Base-by-base conservation (phyloP, 1,140 invertebrate genomes). In the Gryon sp. region DNA sequence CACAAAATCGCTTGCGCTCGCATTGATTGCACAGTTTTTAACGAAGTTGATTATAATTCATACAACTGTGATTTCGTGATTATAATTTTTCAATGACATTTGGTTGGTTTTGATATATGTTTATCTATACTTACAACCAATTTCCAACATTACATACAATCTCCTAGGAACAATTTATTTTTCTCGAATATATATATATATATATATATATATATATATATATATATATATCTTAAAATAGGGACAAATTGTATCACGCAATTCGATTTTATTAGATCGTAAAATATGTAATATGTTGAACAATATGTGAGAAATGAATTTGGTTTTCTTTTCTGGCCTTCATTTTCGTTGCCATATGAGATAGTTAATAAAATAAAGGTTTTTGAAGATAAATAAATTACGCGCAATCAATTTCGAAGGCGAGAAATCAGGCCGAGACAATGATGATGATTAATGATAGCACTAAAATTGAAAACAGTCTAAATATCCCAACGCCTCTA, bases 241-340 rank as follows among this genome's bases (percentile, higher is more conserved):
- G 18, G 11, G 22, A 70, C 46, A 41, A 50, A 59, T 57, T 60
- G 36, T 45, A 34, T 70, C 30, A 20, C 20, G 19, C 38, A 46
- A 55, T 50, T 43, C 34, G 24, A 45, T 59, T 70, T 60, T 70
- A 59, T 70, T 70, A 55, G 34, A 59, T 70, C 53, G 46, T 70
- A 70, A 70, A 70, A 70, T 11, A 52, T 70, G 60, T 59, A 43
- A 50, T 15, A 30, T 36, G 34, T 69, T 48, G 48, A 50, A 50
- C 24, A 26, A 66, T 30, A 41, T 30, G 6, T 28, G 7, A n/a
- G 26, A 28, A 28, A 9, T 28, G 26, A 28, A 28, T n/a, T n/a
- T 28, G 20, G 22, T 40, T 24, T 59, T 68, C 53, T 57, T 68
- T 57, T 16, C 40, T 12, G 16, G 36, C 8, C 43, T 50, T 52